Percentiles rank a stretch among this genome's conserved stretches.
phyloP scores from a whole-genome alignment of 2,888 invertebrate species.

The Incurvaria masculella region DNA sequence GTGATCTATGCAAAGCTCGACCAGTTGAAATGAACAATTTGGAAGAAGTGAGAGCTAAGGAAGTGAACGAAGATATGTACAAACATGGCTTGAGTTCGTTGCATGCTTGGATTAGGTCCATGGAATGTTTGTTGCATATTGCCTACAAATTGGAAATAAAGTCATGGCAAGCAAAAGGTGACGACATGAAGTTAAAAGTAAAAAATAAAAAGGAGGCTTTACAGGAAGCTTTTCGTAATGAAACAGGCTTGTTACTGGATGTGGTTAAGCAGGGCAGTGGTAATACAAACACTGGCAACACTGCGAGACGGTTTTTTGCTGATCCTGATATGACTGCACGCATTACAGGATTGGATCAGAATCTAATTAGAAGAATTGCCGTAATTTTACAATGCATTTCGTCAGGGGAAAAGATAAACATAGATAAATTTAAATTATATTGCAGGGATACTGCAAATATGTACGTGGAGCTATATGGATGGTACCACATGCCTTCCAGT shows the following conservation, averaged over 20 bases:
- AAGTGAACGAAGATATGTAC: neutral
- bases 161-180: neutral
- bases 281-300: conserved; percentile 6
- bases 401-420: neutral
- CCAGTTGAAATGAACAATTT: conserved; percentile 6
- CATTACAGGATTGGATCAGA: conserved; percentile 2
- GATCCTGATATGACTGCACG: neutral
- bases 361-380: neutral
- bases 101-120: conserved; percentile 8
- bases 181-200: neutral
- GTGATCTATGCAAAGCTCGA: conserved; percentile 7
- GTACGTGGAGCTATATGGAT: neutral
- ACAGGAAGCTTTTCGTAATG: neutral
- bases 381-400: neutral
- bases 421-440: neutral
- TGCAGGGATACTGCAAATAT: neutral
- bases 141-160: neutral
- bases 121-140: conserved; percentile 4
- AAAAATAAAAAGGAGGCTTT: neutral
- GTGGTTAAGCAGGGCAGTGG: conserved; percentile 2
- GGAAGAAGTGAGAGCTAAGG: neutral
- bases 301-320: conserved; percentile 4
- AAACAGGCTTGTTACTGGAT: conserved; percentile 4
- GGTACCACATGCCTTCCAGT: neutral
- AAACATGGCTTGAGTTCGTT: conserved; percentile 6